Conservation (phyloP, 1,140 invertebrate genomes). For the Penaeus chinensis region DNA sequence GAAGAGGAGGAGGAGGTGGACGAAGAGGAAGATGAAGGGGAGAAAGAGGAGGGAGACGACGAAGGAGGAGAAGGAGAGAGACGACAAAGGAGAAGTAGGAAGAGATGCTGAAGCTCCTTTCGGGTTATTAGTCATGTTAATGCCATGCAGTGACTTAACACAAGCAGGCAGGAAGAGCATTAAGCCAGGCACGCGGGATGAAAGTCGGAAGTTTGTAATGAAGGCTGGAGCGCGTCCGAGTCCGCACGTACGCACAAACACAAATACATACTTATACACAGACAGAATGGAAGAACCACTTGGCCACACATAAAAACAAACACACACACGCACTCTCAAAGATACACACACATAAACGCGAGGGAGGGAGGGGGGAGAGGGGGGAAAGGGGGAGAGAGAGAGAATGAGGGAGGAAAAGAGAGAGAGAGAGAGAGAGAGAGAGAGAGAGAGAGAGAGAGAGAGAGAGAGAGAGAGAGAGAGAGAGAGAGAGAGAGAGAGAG, state of each 20-base stretch:
- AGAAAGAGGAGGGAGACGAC: background rate
- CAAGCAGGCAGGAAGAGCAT: background rate
- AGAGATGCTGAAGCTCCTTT: no score
- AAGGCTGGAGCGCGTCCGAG: background rate
- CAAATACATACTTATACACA: background rate
- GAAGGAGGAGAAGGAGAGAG: background rate
- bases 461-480: constrained; percentile 8
- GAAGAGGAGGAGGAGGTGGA: no score
- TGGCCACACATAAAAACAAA: background rate
- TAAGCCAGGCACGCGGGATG: background rate
- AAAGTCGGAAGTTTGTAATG: background rate
- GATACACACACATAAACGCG: background rate
- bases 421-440: constrained; percentile 26
- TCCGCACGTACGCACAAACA: background rate
- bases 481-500: background rate
- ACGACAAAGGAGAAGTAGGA: background rate
- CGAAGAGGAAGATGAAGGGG: no score
- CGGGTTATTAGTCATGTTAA: no score
- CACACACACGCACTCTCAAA: background rate
- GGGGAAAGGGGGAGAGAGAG: background rate
- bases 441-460: constrained; percentile 15
- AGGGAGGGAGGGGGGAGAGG: no score
- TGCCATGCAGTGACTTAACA: background rate
- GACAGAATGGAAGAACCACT: background rate
- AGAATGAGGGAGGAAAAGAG: constrained; percentile 20